Evolutionary conservation across 2,888 invertebrate species (phyloP), one percentile per base, ranked within the genome.

Genomic region (Athalia rosae): DNA sequence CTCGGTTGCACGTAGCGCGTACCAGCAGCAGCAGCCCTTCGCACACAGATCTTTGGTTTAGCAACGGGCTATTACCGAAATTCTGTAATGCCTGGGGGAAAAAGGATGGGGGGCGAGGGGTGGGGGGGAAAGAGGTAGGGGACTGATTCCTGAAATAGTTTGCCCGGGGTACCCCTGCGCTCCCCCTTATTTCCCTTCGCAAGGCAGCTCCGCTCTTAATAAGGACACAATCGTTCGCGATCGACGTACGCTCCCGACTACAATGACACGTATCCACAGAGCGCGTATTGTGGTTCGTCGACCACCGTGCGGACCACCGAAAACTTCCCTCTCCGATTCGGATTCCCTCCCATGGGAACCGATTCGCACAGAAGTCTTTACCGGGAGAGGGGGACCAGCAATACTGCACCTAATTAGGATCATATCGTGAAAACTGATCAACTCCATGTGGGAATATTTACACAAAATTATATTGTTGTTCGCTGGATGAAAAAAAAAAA

Each of bases 151-250:
- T 28, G 28, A 28, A 28, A 28, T 28, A 53, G 53, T 53, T 53
- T 53, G 8, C n/a, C 53, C 53, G 53, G 28, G 28, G 53, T 53
- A 11, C 53, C 53, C 53, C 53, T 53, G 11, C n/a, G 53, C 9
- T 53, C 9, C n/a, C 9, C 15, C 15, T 15, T 7, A 64, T 0
- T 8, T 53, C 41, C 56, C 69, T 11, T 53, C 69, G 43, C 8
- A n/a, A 71, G 45, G 71, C 71, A 58, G 58, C 56, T 71, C 58
- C 58, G 58, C 71, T 71, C 58, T 58, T 71, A 71, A 71, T 71
- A 71, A 71, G 71, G 71, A 71, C 56, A 71, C 71, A 71, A 71
- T 71, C 71, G 58, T 13, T 71, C 58, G 71, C 74, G 74, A 61
- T 62, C 74, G 61, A 62, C 74, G 74, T 74, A 61, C 48, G 61